These are phyloP conservation scores for Atractosteus spatula DNA, from an alignment of 2,113 vertebrate genomes.

Conservation along the genomic window DNA sequence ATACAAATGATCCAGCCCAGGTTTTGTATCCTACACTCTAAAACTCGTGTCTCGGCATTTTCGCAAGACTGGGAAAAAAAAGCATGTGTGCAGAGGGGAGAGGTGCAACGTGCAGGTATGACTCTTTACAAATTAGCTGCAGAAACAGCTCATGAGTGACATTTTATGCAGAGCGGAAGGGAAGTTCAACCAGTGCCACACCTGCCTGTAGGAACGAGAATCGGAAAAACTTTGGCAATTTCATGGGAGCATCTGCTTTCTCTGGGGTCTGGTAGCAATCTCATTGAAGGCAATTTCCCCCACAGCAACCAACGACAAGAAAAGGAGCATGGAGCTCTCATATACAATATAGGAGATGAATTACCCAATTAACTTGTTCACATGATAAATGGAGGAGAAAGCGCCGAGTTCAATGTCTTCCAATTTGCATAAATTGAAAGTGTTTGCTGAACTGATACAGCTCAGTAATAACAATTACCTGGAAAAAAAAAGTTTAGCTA, in stretches of 20 bases:
- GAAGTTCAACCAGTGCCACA: constrained; percentile 13
- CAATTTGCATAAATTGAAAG: constrained; percentile 74
- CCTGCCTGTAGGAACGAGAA: constrained; percentile 13
- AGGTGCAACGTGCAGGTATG: no score
- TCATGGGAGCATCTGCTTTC: constrained; percentile 21
- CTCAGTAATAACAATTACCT: constrained; percentile 29
- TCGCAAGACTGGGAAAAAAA: no score
- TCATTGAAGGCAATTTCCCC: constrained; percentile 32
- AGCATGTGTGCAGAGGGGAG: no score
- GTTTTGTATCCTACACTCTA: no score
- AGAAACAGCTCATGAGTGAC: no score
- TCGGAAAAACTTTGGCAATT: constrained; percentile 22
- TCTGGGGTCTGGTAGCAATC: constrained; percentile 25
- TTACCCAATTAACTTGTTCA: constrained; percentile 66
- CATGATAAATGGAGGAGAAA: constrained; percentile 68
- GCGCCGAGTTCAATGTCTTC: constrained; percentile 57
- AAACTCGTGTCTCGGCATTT: no score
- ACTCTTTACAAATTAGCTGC: no score
- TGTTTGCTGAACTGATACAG: constrained; percentile 58
- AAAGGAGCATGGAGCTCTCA: constrained; percentile 55
- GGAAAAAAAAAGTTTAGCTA: constrained; percentile 12
- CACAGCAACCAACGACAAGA: constrained; percentile 25
- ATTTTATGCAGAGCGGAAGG: neutral
- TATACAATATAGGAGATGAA: constrained; percentile 72
- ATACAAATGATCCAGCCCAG: no score